A percentile compares a stretch with the other conserved stretches of the same genome.
Conservation (phyloP, 2,113 vertebrate genomes). For the Saiga tatarica region DNA sequence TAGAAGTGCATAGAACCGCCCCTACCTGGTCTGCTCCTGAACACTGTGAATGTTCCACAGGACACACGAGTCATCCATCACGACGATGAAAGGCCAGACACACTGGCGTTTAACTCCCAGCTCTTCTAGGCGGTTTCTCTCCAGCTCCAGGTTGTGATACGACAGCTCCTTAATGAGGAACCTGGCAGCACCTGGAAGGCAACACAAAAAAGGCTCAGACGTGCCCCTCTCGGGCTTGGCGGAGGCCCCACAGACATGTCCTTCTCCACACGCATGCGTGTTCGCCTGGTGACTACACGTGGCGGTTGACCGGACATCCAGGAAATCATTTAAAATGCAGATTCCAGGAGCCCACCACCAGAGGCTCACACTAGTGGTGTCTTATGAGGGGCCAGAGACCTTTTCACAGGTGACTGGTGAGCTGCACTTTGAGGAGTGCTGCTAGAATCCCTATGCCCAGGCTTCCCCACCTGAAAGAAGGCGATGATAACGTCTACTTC, state of each 20-base stretch:
- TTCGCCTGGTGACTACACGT: too few relatives aligned
- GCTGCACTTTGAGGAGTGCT: background rate
- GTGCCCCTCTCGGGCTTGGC: background rate
- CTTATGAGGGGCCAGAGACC: background rate
- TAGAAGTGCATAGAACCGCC: background rate
- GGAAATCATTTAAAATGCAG: background rate
- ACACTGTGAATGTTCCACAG: constrained; percentile 90
- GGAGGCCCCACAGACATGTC: background rate
- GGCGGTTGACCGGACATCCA: background rate
- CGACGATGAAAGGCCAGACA: constrained; percentile 95
- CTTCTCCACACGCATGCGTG: background rate
- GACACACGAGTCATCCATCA: constrained; percentile 98
- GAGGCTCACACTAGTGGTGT: background rate
- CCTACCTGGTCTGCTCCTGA: constrained; percentile 85
- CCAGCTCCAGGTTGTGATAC: constrained; percentile 97
- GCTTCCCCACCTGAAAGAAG: background rate
- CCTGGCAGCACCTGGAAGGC: constrained; percentile 90
- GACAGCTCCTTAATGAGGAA: constrained; percentile 99
- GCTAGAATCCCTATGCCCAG: background rate
- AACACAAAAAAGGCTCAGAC: background rate
- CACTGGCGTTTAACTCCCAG: constrained; percentile 93
- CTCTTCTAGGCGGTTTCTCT: constrained; percentile 94
- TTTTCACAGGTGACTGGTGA: background rate
- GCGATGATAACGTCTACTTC: background rate
- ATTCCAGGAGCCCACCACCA: background rate